Percentiles rank a stretch among this genome's conserved stretches.
Conservation (phyloP, 2,888 invertebrate species). For the Microplitis manilae region DNA sequence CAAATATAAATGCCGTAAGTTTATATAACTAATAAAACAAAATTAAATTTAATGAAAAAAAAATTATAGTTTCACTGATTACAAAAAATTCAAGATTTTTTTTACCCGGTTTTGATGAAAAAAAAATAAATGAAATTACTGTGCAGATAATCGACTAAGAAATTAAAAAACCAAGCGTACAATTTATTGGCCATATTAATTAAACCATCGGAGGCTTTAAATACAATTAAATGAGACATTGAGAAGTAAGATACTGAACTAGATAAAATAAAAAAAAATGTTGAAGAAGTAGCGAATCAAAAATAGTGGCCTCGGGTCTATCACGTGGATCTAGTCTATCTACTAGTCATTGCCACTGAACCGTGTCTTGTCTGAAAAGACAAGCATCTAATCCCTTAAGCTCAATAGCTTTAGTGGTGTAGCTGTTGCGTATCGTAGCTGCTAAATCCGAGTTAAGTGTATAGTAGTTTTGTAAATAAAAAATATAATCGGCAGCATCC, state of each 20-base stretch:
- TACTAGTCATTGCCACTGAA: slow-evolving; percentile 11
- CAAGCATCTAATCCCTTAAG: not conserved
- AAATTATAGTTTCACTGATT: no score
- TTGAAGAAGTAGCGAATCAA: not conserved
- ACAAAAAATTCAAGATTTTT: no score
- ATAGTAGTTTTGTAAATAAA: not conserved
- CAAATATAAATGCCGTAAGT: no score
- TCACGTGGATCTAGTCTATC: not conserved
- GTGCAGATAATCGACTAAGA: not conserved
- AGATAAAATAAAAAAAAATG: not conserved
- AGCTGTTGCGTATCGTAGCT: not conserved
- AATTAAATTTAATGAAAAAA: no score
- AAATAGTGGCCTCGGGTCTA: not conserved
- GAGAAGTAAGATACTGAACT: not conserved
- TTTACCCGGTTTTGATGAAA: not conserved
- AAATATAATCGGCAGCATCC: slow-evolving; percentile 1
- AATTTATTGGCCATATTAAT: not conserved
- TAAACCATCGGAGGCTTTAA: not conserved
- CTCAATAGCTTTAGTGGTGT: not conserved
- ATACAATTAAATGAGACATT: slow-evolving; percentile 1
- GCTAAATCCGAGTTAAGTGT: not conserved
- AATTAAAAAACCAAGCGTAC: not conserved
- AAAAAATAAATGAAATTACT: not conserved
- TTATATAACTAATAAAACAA: no score
- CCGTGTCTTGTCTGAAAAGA: slow-evolving; percentile 10